Evolutionary conservation across 2,113 vertebrate species (phyloP).

Genomic region (Emydocephalus ijimae): DNA sequence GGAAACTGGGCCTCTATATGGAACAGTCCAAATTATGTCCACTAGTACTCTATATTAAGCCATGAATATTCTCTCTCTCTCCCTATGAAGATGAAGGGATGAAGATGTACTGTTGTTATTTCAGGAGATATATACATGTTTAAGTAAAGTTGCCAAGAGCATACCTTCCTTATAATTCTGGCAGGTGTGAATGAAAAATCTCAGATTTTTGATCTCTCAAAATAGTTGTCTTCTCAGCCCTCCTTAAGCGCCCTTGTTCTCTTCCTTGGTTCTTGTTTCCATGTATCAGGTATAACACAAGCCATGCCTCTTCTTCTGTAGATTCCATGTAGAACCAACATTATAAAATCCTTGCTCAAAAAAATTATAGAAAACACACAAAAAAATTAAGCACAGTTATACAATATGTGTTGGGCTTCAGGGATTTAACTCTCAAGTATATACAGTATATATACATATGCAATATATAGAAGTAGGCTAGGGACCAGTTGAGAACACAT

Average conservation of each 20-base stretch:
- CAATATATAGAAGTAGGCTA: neutral
- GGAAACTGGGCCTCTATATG: neutral
- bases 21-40: neutral
- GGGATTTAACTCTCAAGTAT: neutral
- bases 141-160: neutral
- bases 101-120: neutral
- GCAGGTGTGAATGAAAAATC: neutral
- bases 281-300: neutral
- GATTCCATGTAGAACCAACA: neutral
- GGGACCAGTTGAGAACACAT: neutral
- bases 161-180: neutral
- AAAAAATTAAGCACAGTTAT: no score
- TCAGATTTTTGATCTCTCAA: neutral
- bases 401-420: neutral
- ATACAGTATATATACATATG: no score
- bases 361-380: neutral
- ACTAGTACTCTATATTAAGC: neutral
- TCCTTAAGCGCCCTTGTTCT: neutral
- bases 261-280: neutral
- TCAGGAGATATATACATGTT: neutral
- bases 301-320: neutral
- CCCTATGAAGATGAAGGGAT: neutral
- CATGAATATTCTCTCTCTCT: neutral
- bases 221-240: neutral
- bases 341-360: neutral